Conservation (phyloP, 2,797 vertebrate genomes). For the Poeciliopsis paucimaculata region DNA sequence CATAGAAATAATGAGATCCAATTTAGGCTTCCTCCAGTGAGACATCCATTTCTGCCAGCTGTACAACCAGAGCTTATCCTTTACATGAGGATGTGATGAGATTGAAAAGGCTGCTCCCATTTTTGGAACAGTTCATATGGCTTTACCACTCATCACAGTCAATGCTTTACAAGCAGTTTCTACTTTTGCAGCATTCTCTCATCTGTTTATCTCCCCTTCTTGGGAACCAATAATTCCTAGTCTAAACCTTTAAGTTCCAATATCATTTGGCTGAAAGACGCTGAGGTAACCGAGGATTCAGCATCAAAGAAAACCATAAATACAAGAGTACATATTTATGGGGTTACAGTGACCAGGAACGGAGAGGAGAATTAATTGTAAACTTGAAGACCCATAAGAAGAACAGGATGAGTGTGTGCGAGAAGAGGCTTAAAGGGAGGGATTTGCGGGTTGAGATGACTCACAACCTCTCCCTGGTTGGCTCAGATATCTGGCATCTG, state of each 20-base stretch:
- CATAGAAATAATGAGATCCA: neutral
- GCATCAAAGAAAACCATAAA: slow-evolving; percentile 8
- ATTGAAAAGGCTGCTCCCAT: slow-evolving; percentile 6
- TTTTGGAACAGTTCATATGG: neutral
- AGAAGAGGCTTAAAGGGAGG: slow-evolving; percentile 59
- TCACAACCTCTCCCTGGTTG: slow-evolving; percentile 65
- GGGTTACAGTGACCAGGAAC: slow-evolving; percentile 22
- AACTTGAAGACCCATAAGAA: slow-evolving; percentile 49
- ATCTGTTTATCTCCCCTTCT: slow-evolving; percentile 13
- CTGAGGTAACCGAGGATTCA: slow-evolving; percentile 8
- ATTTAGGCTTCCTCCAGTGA: neutral
- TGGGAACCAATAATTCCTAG: neutral
- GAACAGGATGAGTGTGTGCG: slow-evolving; percentile 60
- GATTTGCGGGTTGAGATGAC: slow-evolving; percentile 65
- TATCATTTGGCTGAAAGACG: slow-evolving; percentile 6
- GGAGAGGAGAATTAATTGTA: slow-evolving; percentile 61
- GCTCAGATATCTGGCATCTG: slow-evolving; percentile 71
- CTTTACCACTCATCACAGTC: neutral
- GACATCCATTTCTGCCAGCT: neutral
- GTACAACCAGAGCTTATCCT: neutral
- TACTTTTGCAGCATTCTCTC: slow-evolving; percentile 35
- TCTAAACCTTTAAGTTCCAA: slow-evolving; percentile 1
- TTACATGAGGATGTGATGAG: neutral
- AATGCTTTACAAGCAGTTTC: slow-evolving; percentile 14
- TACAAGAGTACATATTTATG: slow-evolving; percentile 26